Base-by-base conservation (phyloP, 2,888 invertebrate species). In the Boloria euphrosyne region DNA sequence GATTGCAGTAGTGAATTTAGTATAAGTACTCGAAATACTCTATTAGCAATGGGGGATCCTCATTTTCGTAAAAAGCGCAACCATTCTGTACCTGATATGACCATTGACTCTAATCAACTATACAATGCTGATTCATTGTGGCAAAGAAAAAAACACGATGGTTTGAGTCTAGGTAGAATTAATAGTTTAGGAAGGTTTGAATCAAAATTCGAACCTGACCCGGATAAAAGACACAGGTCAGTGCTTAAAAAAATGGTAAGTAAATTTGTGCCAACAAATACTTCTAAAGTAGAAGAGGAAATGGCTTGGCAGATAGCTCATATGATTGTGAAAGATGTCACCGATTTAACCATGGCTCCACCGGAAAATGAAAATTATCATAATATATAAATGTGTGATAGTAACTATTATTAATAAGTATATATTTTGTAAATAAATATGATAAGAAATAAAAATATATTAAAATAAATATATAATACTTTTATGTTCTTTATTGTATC, bases 251-350 rank as follows among this genome's bases (percentile, higher is more conserved):
- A 90, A 80, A 96, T 96, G 77, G 95, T 97, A 69, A 95, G 94
- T 78, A 95, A 95, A 81, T 94, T 97, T 81, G 96, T 97, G 68
- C 96, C 96, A 90, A 93, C 95, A 75, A 96, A 96, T 62, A 96
- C 97, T 80, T 96, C 97, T 76, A 96, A 96, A 93, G 95, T 96
- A 57, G 96, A 98, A 88, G 98, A 99, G 87, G 98, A 98, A 86
- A 96, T 98, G 94, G 99, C 99, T 5, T 97, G 98, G 96, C 97
- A 98, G 92, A 97, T 98, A 72, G 98, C 99, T 31, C 97, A 98
- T 88, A 98, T 98, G 97, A 99, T 99, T 80, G 96, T 99, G 52
- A 97, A 96, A 87, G 98, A 98, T 93, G 96, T 99, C 68, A 98
- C 98, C 51, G 96, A 94, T 84, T 93, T 98, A 79, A 98, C 98